These are phyloP conservation scores for Agrotis ipsilon DNA, from an alignment of 2,888 invertebrate species.

Conservation along the genomic window DNA sequence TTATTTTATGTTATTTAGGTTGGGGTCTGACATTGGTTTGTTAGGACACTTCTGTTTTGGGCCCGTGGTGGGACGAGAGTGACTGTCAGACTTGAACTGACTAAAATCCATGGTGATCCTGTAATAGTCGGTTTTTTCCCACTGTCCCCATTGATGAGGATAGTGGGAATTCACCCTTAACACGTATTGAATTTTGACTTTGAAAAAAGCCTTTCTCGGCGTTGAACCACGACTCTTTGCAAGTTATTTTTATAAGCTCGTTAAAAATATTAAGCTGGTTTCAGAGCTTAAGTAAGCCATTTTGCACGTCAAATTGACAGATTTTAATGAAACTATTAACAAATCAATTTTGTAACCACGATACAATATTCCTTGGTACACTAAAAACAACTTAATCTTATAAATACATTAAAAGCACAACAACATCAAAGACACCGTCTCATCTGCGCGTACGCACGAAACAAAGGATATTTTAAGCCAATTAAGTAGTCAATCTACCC, in stretches of 20 bases:
- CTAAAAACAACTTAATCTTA: not conserved
- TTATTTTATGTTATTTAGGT: conserved; percentile 21
- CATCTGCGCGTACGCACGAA: conserved; percentile 13
- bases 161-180: no score
- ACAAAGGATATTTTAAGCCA: conserved; percentile 17
- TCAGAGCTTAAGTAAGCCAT: not conserved
- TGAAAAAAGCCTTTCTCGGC: no score
- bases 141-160: no score
- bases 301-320: not conserved
- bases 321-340: not conserved
- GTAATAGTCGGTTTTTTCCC: no score
- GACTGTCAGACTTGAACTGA: no score
- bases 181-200: no score
- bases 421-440: conserved; percentile 17
- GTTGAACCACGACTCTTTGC: no score
- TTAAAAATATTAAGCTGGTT: no score
- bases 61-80: no score
- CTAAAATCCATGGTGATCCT: no score
- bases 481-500: conserved; percentile 38
- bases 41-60: no score
- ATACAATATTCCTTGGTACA: not conserved
- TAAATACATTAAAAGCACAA: not conserved
- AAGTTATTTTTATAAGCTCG: no score
- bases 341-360: not conserved
- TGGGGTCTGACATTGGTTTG: conserved; percentile 5